Percentiles rank a stretch among this genome's conserved stretches.
Conservation (phyloP, 1,140 invertebrate genomes). For the Papilio dardanus region DNA sequence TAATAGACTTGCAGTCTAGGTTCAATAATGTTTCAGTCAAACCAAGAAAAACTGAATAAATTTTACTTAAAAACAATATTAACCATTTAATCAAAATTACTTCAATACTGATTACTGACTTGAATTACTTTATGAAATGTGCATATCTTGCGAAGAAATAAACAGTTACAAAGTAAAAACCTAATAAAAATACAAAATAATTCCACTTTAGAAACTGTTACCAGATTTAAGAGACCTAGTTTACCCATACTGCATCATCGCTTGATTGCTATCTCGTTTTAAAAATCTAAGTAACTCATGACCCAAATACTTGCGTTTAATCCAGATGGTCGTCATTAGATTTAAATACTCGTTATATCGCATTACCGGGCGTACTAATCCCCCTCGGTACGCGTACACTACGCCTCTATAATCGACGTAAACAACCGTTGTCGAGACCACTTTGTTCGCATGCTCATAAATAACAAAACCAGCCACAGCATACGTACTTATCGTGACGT, state of each 20-base stretch:
- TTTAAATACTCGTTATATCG: slow-evolving; percentile 25
- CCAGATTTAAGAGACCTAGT: not conserved
- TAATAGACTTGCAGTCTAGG: not conserved
- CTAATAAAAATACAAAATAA: not conserved
- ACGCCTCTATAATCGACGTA: slow-evolving; percentile 21
- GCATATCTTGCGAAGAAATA: too few relatives aligned
- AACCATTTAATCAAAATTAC: too few relatives aligned
- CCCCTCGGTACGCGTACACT: not conserved
- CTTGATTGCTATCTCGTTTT: not conserved
- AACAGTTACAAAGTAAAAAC: not conserved
- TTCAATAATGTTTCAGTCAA: not conserved
- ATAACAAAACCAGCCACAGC: not conserved
- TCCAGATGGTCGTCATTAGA: slow-evolving; percentile 25
- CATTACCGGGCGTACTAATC: slow-evolving; percentile 14
- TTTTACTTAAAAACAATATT: too few relatives aligned
- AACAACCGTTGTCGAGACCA: slow-evolving; percentile 15
- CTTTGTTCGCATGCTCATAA: slow-evolving; percentile 32
- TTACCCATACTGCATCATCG: not conserved
- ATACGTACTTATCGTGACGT: not conserved
- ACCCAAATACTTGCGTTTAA: slow-evolving; percentile 4
- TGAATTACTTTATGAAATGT: too few relatives aligned
- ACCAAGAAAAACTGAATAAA: too few relatives aligned
- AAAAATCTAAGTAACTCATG: not conserved
- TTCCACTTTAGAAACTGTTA: not conserved
- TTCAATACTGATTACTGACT: too few relatives aligned